These are phyloP conservation scores for Diplazon laetatorius DNA, from an alignment of 2,888 invertebrate genomes.

Conservation along the genomic window DNA sequence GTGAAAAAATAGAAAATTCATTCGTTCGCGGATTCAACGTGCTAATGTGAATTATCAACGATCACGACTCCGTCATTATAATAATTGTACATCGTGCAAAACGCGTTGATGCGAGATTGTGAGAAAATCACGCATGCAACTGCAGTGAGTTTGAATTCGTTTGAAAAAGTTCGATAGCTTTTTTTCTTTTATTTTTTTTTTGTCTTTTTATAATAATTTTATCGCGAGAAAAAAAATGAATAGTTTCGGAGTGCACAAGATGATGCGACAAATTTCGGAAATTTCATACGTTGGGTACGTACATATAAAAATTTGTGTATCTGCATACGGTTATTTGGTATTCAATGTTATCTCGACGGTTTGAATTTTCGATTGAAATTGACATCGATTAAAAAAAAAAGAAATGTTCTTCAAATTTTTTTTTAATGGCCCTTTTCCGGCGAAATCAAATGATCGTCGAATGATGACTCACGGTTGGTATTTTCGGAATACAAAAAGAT, in stretches of 20 bases:
- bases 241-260: slow-evolving; percentile 68
- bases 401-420: too few relatives aligned
- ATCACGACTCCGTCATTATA: background rate
- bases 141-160: slow-evolving; percentile 27
- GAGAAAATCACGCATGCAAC: slow-evolving; percentile 6
- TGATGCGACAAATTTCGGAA: slow-evolving; percentile 80
- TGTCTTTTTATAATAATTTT: too few relatives aligned
- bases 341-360: too few relatives aligned
- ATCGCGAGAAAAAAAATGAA: slow-evolving; percentile 59
- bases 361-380: too few relatives aligned
- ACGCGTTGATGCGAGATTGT: slow-evolving; percentile 17
- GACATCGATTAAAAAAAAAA: too few relatives aligned
- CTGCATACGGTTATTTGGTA: background rate
- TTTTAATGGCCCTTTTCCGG: too few relatives aligned
- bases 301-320: slow-evolving; percentile 66
- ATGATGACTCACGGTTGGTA: background rate
- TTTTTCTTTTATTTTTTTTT: too few relatives aligned
- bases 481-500: too few relatives aligned
- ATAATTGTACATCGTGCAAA: slow-evolving; percentile 3
- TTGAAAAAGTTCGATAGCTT: too few relatives aligned
- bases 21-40: background rate
- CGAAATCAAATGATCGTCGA: too few relatives aligned
- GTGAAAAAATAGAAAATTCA: background rate
- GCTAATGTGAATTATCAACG: slow-evolving; percentile 7
- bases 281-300: slow-evolving; percentile 81